Evolutionary conservation across 2,888 invertebrate genomes (phyloP).

Genomic region (Limnephilus rhombicus): DNA sequence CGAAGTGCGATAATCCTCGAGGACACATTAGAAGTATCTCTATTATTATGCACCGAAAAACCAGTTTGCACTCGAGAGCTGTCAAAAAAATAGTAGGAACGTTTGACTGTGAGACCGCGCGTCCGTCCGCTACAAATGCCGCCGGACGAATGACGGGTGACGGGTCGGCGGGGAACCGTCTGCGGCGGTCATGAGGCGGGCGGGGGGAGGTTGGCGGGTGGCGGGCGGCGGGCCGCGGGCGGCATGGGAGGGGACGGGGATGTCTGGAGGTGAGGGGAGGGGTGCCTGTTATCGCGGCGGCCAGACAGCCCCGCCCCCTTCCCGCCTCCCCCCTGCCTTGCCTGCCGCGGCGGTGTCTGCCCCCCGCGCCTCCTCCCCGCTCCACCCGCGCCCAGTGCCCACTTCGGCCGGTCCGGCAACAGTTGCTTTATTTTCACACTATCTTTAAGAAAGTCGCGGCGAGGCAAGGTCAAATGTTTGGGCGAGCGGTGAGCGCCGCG

Average conservation of each 20-base stretch:
- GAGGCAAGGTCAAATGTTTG: slow-evolving; percentile 25
- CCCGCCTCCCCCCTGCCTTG: slow-evolving; percentile 75
- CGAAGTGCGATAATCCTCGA: slow-evolving; percentile 15
- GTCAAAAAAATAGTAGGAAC: slow-evolving; percentile 41
- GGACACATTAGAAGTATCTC: slow-evolving; percentile 9
- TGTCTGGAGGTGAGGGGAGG: slow-evolving; percentile 71
- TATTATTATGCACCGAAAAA: slow-evolving; percentile 38
- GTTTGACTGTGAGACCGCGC: slow-evolving; percentile 18
- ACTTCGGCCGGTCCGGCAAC: slow-evolving; percentile 69
- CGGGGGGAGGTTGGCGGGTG: slow-evolving; percentile 71
- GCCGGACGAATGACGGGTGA: slow-evolving; percentile 67
- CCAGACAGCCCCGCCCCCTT: slow-evolving; percentile 77
- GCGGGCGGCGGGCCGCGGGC: slow-evolving; percentile 67
- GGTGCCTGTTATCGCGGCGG: slow-evolving; percentile 76
- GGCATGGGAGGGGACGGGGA: slow-evolving; percentile 74
- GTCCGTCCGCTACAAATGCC: slow-evolving; percentile 29
- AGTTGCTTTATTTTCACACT: slow-evolving; percentile 67
- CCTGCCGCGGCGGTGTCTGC: slow-evolving; percentile 67
- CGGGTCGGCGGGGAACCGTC: slow-evolving; percentile 71
- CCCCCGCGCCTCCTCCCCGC: slow-evolving; percentile 73
- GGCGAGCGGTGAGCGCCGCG: slow-evolving; percentile 9
- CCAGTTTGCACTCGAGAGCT: slow-evolving; percentile 43
- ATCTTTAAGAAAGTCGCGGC: slow-evolving; percentile 38
- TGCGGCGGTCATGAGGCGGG: slow-evolving; percentile 69
- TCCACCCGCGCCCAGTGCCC: slow-evolving; percentile 74